phyloP scores from a whole-genome alignment of 2,888 invertebrate species.

The Zaprionus obscuricornis region DNA sequence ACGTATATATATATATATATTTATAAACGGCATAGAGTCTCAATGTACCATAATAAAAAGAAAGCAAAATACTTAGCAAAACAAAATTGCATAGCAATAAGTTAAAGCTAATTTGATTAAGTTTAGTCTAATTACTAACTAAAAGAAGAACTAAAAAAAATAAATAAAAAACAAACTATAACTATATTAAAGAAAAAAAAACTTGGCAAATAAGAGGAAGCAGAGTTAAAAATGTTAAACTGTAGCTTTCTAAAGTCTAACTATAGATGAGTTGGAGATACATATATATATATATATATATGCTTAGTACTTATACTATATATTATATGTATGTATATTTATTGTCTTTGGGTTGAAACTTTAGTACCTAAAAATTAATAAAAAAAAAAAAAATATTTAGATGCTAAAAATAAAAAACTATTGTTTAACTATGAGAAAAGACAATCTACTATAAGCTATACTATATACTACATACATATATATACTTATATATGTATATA shows the following conservation, averaged over 20 bases:
- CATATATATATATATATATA: no score
- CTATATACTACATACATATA: conserved; percentile 26
- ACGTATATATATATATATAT: no score
- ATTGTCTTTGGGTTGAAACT: conserved; percentile 57
- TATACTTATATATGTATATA: no score
- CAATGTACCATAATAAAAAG: conserved; percentile 73
- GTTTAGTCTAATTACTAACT: conserved; percentile 51
- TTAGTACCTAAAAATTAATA: conserved; percentile 68
- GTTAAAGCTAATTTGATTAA: conserved; percentile 56
- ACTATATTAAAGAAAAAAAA: no score
- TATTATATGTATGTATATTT: conserved; percentile 9
- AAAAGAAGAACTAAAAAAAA: no score
- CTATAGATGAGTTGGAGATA: conserved; percentile 29
- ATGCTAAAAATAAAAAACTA: conserved; percentile 58
- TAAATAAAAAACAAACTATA: no score
- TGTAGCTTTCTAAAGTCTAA: conserved; percentile 49
- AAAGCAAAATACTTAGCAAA: conserved; percentile 35
- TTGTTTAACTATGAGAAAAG: conserved; percentile 68
- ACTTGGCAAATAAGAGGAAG: background rate
- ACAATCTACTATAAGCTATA: conserved; percentile 68
- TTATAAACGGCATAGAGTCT: conserved; percentile 74
- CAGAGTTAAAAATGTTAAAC: conserved; percentile 21
- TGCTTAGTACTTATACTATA: no score
- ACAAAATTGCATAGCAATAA: conserved; percentile 74
- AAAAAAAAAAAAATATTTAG: conserved; percentile 50